phyloP scores from a whole-genome alignment of 2,113 vertebrate species.

The Variabilichromis moorii region DNA sequence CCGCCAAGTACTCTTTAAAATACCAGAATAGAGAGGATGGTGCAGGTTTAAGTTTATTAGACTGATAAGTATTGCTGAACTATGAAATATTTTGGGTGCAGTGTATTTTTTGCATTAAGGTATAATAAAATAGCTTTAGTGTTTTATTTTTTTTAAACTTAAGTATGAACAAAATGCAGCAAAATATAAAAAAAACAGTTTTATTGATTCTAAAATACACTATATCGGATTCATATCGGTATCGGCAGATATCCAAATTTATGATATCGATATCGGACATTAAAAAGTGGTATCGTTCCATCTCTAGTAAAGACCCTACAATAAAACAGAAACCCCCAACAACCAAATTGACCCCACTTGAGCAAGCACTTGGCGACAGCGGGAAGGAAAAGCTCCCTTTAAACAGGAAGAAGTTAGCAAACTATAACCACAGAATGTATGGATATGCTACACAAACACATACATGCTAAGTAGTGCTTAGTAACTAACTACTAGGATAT shows the following conservation, averaged over 20 bases:
- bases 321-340: background rate
- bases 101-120: background rate
- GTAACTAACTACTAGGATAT: background rate
- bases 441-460: background rate
- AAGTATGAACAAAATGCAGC: background rate
- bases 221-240: accelerated
- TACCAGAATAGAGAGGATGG: accelerated
- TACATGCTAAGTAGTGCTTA: background rate
- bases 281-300: accelerated
- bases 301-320: background rate
- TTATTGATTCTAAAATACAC: background rate
- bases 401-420: background rate
- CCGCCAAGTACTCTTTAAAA: accelerated
- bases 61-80: background rate
- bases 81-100: background rate
- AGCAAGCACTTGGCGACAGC: background rate
- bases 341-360: background rate
- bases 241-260: background rate
- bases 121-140: background rate
- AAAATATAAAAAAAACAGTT: background rate
- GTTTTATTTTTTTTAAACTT: accelerated
- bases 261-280: accelerated
- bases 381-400: background rate
- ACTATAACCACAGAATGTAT: background rate
- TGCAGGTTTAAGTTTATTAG: background rate